A percentile compares a stretch with the other conserved stretches of the same genome.
These are phyloP conservation scores for Agrochola circellaris DNA, from an alignment of 2,888 invertebrate genomes.

Conservation along the genomic window DNA sequence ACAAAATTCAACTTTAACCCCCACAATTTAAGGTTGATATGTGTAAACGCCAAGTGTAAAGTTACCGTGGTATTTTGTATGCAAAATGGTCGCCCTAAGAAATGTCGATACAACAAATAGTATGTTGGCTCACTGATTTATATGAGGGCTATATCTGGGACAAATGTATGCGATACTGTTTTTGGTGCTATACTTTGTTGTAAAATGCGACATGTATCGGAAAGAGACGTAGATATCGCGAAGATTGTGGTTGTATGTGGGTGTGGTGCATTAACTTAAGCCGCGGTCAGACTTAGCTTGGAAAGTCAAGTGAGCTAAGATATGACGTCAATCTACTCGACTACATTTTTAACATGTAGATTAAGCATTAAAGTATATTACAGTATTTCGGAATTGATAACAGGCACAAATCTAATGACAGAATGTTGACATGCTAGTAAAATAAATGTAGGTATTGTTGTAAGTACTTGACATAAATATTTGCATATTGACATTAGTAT, in stretches of 20 bases:
- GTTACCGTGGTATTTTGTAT: slow-evolving; percentile 68
- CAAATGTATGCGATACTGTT: slow-evolving; percentile 72
- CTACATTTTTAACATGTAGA: too few relatives aligned
- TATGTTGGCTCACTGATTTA: slow-evolving; percentile 78
- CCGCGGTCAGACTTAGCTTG: background rate
- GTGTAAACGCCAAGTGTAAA: background rate
- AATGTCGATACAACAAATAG: slow-evolving; percentile 81
- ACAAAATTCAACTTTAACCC: background rate
- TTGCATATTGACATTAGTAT: too few relatives aligned
- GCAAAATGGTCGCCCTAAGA: slow-evolving; percentile 80
- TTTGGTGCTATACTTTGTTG: slow-evolving; percentile 56
- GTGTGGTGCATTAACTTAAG: slow-evolving; percentile 18
- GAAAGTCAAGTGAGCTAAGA: background rate
- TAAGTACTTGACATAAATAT: too few relatives aligned
- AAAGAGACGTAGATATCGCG: slow-evolving; percentile 36
- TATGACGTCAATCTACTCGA: background rate
- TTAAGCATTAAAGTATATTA: too few relatives aligned
- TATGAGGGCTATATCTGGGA: slow-evolving; percentile 77
- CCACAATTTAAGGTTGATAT: fast-evolving
- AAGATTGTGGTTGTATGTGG: slow-evolving; percentile 22
- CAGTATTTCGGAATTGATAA: too few relatives aligned
- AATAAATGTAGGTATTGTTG: too few relatives aligned
- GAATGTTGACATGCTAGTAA: too few relatives aligned
- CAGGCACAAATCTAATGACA: too few relatives aligned
- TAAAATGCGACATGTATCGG: slow-evolving; percentile 28